A percentile compares a stretch with the other conserved stretches of the same genome.
These are phyloP conservation scores for Malurus alboscapulatus DNA, from an alignment of 2,113 vertebrate species.

Conservation along the genomic window DNA sequence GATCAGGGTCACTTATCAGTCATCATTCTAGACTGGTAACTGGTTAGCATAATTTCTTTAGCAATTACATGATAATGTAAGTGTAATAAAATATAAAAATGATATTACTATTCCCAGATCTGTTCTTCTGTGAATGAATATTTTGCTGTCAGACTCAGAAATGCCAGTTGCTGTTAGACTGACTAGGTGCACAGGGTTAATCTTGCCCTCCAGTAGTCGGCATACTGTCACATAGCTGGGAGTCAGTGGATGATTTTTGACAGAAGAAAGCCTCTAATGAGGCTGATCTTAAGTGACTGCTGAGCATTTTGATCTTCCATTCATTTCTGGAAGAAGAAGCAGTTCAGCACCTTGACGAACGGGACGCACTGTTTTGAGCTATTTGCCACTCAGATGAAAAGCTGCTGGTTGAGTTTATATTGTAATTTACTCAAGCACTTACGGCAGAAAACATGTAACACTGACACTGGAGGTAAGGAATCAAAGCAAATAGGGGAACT, in stretches of 20 bases:
- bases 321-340: background rate
- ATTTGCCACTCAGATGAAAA: background rate
- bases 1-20: background rate
- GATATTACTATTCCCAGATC: background rate
- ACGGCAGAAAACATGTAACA: background rate
- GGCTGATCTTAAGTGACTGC: conserved; percentile 14
- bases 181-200: conserved; percentile 24
- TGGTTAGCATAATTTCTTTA: background rate
- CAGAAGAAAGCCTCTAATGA: conserved; percentile 27
- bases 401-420: background rate
- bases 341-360: background rate
- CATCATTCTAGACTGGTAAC: background rate
- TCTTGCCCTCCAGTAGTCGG: conserved; percentile 20
- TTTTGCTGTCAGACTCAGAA: background rate
- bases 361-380: background rate
- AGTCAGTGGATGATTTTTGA: conserved; percentile 18
- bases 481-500: background rate
- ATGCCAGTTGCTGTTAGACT: background rate
- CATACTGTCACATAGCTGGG: conserved; percentile 29
- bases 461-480: background rate
- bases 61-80: background rate
- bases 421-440: background rate
- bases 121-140: background rate
- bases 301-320: conserved; percentile 10
- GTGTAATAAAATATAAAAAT: background rate